phyloP scores from a whole-genome alignment of 2,888 invertebrate species.

The Drosophila tripunctata region DNA sequence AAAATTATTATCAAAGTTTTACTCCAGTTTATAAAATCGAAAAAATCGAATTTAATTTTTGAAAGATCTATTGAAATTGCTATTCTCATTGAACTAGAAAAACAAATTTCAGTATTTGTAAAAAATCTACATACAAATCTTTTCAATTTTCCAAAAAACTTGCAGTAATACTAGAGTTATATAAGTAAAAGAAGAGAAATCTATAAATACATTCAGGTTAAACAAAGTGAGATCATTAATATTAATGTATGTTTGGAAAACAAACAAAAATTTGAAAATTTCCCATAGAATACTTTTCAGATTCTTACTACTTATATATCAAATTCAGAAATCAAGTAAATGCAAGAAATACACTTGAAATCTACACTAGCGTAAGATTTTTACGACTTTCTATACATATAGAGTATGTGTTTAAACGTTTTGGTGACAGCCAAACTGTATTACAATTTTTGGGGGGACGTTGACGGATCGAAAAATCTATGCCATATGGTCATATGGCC shows the following conservation, averaged over 20 bases:
- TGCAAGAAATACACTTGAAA: slow-evolving; percentile 60
- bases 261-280: slow-evolving; percentile 18
- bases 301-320: slow-evolving; percentile 6
- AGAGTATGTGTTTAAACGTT: slow-evolving; percentile 17
- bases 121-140: background rate
- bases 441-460: background rate
- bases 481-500: slow-evolving; percentile 45
- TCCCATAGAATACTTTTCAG: slow-evolving; percentile 27
- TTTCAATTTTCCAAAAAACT: background rate
- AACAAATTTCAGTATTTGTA: too few relatives aligned
- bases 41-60: too few relatives aligned
- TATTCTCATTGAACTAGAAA: too few relatives aligned
- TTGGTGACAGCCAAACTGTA: slow-evolving; percentile 44
- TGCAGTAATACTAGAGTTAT: background rate
- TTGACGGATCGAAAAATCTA: slow-evolving; percentile 16
- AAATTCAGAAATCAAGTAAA: background rate
- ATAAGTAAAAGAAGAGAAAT: background rate
- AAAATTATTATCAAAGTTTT: too few relatives aligned
- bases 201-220: slow-evolving; percentile 33
- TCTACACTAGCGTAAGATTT: slow-evolving; percentile 42
- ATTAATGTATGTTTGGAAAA: slow-evolving; percentile 6
- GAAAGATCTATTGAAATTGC: too few relatives aligned
- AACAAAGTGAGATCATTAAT: background rate
- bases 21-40: too few relatives aligned
- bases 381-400: slow-evolving; percentile 4